Conservation (phyloP, 92 coral and sea anemone genomes). For the Diadumene lineata region DNA sequence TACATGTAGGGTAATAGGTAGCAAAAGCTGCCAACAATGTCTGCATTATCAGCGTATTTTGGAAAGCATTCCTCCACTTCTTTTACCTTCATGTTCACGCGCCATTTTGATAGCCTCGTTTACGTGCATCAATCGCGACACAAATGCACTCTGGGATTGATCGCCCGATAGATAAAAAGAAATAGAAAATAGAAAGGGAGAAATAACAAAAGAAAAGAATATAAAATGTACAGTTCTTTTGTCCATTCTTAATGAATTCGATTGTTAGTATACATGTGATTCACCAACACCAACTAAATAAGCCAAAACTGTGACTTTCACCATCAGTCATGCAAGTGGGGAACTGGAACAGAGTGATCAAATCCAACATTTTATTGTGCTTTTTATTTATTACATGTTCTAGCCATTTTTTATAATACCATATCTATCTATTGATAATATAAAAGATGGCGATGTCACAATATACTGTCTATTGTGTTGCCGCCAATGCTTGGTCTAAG, state of each 20-base stretch:
- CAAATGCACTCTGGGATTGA: slow-evolving; percentile 14
- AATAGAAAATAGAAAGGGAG: neutral
- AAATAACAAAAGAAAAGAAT: neutral
- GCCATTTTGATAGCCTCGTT: slow-evolving; percentile 78
- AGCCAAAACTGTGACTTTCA: too few relatives aligned
- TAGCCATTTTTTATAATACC: too few relatives aligned
- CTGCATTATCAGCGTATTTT: slow-evolving; percentile 57
- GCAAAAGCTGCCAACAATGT: slow-evolving; percentile 12
- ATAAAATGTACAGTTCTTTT: neutral
- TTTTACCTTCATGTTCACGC: slow-evolving; percentile 69
- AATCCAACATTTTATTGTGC: too few relatives aligned
- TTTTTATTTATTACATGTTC: too few relatives aligned
- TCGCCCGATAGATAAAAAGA: neutral
- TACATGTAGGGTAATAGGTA: slow-evolving; percentile 11
- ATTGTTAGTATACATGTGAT: neutral
- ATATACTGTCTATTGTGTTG: too few relatives aligned
- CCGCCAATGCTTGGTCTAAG: too few relatives aligned
- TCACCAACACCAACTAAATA: neutral
- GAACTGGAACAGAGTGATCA: too few relatives aligned
- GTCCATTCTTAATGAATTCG: neutral
- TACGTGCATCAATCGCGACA: neutral
- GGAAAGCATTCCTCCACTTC: slow-evolving; percentile 41
- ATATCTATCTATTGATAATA: too few relatives aligned
- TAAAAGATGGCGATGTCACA: too few relatives aligned
- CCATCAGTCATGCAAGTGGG: too few relatives aligned